These are phyloP conservation scores for Epinephelus awoara DNA, from an alignment of 2,797 vertebrate species.

Conservation along the genomic window DNA sequence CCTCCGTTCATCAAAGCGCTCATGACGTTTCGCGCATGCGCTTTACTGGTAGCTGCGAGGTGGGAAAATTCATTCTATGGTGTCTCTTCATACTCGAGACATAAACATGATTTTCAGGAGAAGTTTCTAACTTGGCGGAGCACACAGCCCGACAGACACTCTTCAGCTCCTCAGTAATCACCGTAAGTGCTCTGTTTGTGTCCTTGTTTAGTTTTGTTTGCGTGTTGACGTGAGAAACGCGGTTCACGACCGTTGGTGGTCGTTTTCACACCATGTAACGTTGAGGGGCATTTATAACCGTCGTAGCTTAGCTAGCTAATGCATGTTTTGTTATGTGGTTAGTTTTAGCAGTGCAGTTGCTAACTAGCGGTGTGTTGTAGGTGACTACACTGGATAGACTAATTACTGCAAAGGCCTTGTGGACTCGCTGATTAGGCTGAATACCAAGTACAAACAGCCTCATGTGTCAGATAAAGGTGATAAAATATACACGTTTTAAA, in stretches of 20 bases:
- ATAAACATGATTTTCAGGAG: conserved; percentile 50
- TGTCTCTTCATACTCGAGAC: not conserved
- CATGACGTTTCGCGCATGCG: conserved; percentile 65
- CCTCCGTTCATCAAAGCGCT: not conserved
- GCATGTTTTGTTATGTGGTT: not conserved
- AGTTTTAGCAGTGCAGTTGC: not conserved
- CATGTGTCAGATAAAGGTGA: not conserved
- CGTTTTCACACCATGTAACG: not conserved
- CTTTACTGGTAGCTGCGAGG: conserved; percentile 11
- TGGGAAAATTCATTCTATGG: conserved; percentile 70
- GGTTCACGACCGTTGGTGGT: not conserved
- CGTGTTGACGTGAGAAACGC: accelerated
- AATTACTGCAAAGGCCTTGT: not conserved
- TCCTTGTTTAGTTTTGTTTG: not conserved
- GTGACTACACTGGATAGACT: not conserved
- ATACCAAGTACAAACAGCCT: too few species aligned
- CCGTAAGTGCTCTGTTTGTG: conserved; percentile 44
- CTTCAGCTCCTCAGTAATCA: not conserved
- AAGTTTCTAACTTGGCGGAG: not conserved
- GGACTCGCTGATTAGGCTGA: too few species aligned
- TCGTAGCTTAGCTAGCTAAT: conserved; percentile 14
- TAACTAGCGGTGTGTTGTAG: accelerated
- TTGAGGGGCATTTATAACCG: not conserved
- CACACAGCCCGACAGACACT: not conserved
- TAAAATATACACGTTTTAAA: not conserved